These are phyloP conservation scores for Pollimyrus isidori DNA, from an alignment of 2,113 vertebrate species.

Conservation along the genomic window DNA sequence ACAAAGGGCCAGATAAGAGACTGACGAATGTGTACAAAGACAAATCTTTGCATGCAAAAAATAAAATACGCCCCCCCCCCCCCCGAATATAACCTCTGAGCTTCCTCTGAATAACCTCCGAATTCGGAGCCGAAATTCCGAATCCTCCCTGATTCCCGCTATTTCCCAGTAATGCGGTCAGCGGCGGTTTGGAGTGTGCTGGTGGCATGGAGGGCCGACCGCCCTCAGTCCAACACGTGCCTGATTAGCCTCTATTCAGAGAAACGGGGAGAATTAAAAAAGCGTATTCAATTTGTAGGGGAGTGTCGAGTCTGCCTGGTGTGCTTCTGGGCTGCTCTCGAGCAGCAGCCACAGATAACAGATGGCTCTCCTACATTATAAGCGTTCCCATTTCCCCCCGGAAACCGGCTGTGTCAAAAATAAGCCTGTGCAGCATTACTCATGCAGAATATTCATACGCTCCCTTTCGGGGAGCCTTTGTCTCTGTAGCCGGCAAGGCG, in stretches of 20 bases:
- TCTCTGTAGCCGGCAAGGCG: constrained; percentile 6
- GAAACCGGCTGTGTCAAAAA: constrained; percentile 21
- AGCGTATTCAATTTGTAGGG: constrained; percentile 1
- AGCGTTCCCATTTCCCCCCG: constrained; percentile 16
- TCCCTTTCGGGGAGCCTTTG: constrained; percentile 1
- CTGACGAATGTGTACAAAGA: neutral
- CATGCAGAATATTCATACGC: constrained; percentile 24
- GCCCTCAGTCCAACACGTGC: neutral
- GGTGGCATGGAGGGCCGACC: too few relatives aligned
- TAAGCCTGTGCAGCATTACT: constrained; percentile 18
- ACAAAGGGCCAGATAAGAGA: neutral
- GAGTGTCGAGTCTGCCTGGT: neutral
- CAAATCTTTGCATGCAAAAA: neutral
- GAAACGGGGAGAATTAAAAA: constrained; percentile 1
- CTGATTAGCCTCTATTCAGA: neutral
- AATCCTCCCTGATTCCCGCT: neutral
- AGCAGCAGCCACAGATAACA: constrained; percentile 18
- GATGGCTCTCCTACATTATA: constrained; percentile 23
- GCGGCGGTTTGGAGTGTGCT: neutral
- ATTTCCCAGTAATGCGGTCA: neutral
- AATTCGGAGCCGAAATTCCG: neutral
- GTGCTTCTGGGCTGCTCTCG: neutral
- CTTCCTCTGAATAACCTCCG: neutral
- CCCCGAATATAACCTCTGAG: neutral
- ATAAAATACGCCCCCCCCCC: neutral